Percentiles rank a stretch among this genome's conserved stretches.
These are phyloP conservation scores for Nineta flava DNA, from an alignment of 2,888 invertebrate genomes.

Conservation along the genomic window DNA sequence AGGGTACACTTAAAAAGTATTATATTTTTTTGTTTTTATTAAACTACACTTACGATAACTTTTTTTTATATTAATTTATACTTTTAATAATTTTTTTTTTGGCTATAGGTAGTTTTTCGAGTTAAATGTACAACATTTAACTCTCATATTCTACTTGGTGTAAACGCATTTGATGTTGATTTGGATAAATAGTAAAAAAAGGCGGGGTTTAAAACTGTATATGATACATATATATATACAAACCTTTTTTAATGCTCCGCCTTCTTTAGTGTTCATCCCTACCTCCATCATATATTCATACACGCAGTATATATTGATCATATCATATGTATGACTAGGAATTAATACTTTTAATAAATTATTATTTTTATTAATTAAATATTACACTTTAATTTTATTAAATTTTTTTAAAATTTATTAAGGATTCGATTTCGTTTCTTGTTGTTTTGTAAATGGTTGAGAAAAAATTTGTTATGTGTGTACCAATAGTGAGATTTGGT, in stretches of 20 bases:
- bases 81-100: conserved; percentile 3
- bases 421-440: too few relatives aligned
- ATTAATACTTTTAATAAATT: background rate
- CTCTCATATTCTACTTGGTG: too few relatives aligned
- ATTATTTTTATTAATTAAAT: background rate
- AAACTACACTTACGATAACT: conserved; percentile 6
- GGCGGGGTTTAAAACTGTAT: too few relatives aligned
- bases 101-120: conserved; percentile 7
- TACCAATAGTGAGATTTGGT: background rate
- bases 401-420: too few relatives aligned
- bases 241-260: too few relatives aligned
- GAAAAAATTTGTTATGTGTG: background rate
- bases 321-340: conserved; percentile 10
- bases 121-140: conserved; percentile 4
- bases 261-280: too few relatives aligned
- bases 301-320: conserved; percentile 6
- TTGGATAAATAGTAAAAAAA: too few relatives aligned
- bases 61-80: conserved; percentile 7
- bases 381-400: background rate
- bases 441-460: too few relatives aligned
- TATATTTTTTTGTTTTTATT: conserved; percentile 3
- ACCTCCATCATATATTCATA: too few relatives aligned
- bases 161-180: too few relatives aligned
- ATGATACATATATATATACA: too few relatives aligned
- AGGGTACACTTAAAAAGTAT: conserved; percentile 7